Evolutionary conservation across 2,113 vertebrate genomes (phyloP).

Genomic region (Mesitornis unicolor): DNA sequence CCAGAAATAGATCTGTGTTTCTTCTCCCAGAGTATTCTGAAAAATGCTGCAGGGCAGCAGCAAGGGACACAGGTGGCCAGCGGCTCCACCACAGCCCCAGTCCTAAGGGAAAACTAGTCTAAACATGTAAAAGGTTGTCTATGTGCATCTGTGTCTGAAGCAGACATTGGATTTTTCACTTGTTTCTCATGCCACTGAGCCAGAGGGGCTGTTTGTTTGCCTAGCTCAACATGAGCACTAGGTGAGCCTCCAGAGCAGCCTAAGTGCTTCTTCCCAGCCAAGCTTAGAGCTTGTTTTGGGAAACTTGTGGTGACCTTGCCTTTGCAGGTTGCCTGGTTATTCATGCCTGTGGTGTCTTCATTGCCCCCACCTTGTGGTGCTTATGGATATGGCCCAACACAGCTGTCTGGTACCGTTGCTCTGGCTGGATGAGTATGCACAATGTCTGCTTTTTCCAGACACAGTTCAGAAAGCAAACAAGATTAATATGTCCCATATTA

Average conservation of each 20-base stretch:
- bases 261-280: too few relatives aligned
- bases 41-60: neutral
- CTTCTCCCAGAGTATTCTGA: neutral
- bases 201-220: neutral
- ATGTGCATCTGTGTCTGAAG: neutral
- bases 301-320: neutral
- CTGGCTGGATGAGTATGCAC: neutral
- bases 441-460: neutral
- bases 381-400: neutral
- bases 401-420: neutral
- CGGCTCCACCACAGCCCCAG: neutral
- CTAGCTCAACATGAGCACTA: neutral
- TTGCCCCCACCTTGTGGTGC: neutral
- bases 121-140: neutral
- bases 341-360: neutral
- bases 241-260: fast-evolving
- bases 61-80: neutral
- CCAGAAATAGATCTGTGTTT: neutral
- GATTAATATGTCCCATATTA: neutral
- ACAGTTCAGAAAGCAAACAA: neutral
- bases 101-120: neutral
- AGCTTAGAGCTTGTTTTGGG: neutral
- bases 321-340: neutral
- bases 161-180: neutral
- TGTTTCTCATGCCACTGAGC: neutral